Evolutionary conservation across 30 jellyfish, hydroid and myxozoan genomes (phyloP).

Genomic region (Cassiopea xamachana): DNA sequence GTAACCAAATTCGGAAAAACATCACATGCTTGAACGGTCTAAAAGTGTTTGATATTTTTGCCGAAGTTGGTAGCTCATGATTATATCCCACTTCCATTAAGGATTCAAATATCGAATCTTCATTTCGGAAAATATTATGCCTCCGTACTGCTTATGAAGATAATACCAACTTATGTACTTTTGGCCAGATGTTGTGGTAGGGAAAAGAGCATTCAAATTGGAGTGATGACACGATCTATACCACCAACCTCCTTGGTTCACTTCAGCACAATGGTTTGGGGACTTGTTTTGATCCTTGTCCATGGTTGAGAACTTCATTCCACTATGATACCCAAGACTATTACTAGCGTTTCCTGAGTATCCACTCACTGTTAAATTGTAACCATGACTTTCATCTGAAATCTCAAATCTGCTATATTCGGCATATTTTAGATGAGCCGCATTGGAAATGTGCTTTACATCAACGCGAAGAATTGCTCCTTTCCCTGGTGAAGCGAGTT

Average conservation of each 20-base stretch:
- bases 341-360: constrained; percentile 45
- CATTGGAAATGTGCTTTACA: background rate
- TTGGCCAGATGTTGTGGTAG: background rate
- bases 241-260: constrained; percentile 58
- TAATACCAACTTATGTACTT: background rate
- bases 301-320: constrained; percentile 18
- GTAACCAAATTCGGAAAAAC: too few relatives aligned
- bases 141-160: background rate
- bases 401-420: constrained; percentile 19
- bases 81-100: background rate
- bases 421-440: constrained; percentile 10
- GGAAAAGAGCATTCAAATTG: constrained; percentile 21
- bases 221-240: constrained; percentile 19
- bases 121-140: constrained; percentile 30
- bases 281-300: constrained; percentile 8
- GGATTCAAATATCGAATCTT: background rate
- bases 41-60: too few relatives aligned
- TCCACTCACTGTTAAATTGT: constrained; percentile 8
- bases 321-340: constrained; percentile 3
- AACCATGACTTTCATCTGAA: constrained; percentile 36
- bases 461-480: constrained; percentile 61
- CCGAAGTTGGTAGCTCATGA: too few relatives aligned
- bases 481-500: constrained; percentile 46
- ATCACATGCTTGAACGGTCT: too few relatives aligned
- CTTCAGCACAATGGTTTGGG: background rate